Percentiles rank a stretch among this genome's conserved stretches.
These are phyloP conservation scores for Phrynocephalus forsythii DNA, from an alignment of 2,797 vertebrate species.

Conservation along the genomic window DNA sequence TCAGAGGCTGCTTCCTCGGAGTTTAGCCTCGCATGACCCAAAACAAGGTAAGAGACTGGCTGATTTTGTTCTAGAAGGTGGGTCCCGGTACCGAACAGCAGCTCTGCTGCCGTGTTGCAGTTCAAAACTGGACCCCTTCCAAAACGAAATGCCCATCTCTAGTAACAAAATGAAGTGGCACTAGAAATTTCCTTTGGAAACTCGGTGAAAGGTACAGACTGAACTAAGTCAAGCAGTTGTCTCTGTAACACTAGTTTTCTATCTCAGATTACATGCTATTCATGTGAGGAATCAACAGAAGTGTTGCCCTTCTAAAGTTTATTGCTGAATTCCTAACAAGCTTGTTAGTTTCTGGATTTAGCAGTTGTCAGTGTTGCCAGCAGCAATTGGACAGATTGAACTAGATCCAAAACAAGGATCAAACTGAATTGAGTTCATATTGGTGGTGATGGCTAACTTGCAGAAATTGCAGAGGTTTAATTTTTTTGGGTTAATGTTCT, in stretches of 20 bases:
- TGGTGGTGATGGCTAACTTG: not conserved
- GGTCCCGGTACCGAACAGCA: too few species aligned
- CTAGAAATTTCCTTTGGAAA: not conserved
- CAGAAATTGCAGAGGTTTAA: too few species aligned
- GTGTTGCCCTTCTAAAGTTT: not conserved
- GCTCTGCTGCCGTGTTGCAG: too few species aligned
- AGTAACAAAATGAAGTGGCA: not conserved
- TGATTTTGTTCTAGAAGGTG: too few species aligned
- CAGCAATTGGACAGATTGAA: not conserved
- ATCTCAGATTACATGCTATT: not conserved
- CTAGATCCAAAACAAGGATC: not conserved
- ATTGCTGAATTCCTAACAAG: not conserved
- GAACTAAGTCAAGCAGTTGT: not conserved
- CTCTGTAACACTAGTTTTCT: not conserved
- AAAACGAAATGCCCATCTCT: too few species aligned
- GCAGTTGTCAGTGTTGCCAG: not conserved
- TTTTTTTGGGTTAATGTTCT: too few species aligned
- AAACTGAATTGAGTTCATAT: not conserved
- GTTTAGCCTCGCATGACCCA: too few species aligned
- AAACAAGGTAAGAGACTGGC: too few species aligned
- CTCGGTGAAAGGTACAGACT: not conserved
- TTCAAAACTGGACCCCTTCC: too few species aligned
- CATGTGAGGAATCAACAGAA: not conserved
- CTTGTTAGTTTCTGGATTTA: conserved; percentile 1
- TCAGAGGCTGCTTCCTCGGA: too few species aligned